phyloP scores from a whole-genome alignment of 2,888 invertebrate species.

The Ligdia adustata region DNA sequence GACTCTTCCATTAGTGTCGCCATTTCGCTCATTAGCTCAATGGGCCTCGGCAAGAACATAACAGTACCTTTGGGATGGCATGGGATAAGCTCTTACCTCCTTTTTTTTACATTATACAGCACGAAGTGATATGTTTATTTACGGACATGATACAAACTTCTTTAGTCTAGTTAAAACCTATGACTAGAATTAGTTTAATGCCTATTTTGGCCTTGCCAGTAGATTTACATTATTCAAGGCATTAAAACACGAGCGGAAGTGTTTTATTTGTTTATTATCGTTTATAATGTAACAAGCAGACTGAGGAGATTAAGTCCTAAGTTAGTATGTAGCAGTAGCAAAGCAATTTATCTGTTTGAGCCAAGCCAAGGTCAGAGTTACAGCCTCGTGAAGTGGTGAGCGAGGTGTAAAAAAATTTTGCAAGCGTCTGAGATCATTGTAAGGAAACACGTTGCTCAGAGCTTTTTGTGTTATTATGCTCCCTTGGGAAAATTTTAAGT shows the following conservation, averaged over 20 bases:
- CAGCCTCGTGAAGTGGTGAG: conserved; percentile 7
- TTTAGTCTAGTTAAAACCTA: too few species aligned
- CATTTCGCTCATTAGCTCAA: conserved; percentile 16
- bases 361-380: conserved; percentile 13
- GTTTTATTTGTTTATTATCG: conserved; percentile 3
- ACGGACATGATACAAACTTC: too few species aligned
- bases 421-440: conserved; percentile 18
- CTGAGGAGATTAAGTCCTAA: conserved; percentile 12
- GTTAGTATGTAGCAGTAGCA: conserved; percentile 12
- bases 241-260: conserved; percentile 20
- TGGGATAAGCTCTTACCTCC: too few species aligned
- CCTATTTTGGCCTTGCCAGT: conserved; percentile 8
- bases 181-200: conserved; percentile 8
- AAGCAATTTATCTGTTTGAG: conserved; percentile 14
- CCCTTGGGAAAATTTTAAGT: not conserved
- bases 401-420: conserved; percentile 20
- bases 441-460: conserved; percentile 11
- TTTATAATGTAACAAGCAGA: conserved; percentile 13
- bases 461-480: conserved; percentile 1
- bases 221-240: conserved; percentile 9
- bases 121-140: too few species aligned
- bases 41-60: not conserved
- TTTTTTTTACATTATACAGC: too few species aligned
- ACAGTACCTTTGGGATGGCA: conserved; percentile 1
- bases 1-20: conserved; percentile 23